Conservation (phyloP, 2,888 invertebrate species). For the Eupeodes latifasciatus region DNA sequence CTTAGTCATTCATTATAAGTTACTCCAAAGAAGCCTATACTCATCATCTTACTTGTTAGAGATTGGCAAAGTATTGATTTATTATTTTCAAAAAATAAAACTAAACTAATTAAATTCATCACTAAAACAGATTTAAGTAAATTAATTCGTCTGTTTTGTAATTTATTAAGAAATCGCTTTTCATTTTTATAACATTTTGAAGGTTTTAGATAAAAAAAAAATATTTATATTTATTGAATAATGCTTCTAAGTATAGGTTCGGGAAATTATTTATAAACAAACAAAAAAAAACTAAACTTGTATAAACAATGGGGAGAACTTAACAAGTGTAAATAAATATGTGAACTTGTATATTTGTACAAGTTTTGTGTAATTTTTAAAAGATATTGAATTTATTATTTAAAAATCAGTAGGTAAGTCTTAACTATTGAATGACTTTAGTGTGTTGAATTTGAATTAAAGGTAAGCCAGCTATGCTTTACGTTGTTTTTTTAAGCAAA, state of each 20-base stretch:
- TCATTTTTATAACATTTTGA: slow-evolving; percentile 34
- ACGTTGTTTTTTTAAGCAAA: too few species aligned
- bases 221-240: slow-evolving; percentile 55
- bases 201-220: slow-evolving; percentile 1
- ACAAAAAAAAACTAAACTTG: slow-evolving; percentile 47
- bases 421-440: too few species aligned
- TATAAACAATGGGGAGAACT: slow-evolving; percentile 60
- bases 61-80: slow-evolving; percentile 49
- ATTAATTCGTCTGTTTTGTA: neutral
- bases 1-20: slow-evolving; percentile 61
- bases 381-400: neutral
- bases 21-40: slow-evolving; percentile 67
- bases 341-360: slow-evolving; percentile 66
- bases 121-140: slow-evolving; percentile 18
- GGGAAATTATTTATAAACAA: slow-evolving; percentile 45
- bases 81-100: slow-evolving; percentile 11
- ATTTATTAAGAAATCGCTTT: slow-evolving; percentile 30
- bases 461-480: too few species aligned
- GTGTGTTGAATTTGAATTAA: too few species aligned
- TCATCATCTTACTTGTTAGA: slow-evolving; percentile 31
- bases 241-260: slow-evolving; percentile 29
- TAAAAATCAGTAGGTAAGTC: too few species aligned
- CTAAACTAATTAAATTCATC: slow-evolving; percentile 31
- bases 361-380: slow-evolving; percentile 64
- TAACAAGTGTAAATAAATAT: slow-evolving; percentile 65